Conservation (phyloP, 2,797 vertebrate genomes). For the Taeniopygia guttata region DNA sequence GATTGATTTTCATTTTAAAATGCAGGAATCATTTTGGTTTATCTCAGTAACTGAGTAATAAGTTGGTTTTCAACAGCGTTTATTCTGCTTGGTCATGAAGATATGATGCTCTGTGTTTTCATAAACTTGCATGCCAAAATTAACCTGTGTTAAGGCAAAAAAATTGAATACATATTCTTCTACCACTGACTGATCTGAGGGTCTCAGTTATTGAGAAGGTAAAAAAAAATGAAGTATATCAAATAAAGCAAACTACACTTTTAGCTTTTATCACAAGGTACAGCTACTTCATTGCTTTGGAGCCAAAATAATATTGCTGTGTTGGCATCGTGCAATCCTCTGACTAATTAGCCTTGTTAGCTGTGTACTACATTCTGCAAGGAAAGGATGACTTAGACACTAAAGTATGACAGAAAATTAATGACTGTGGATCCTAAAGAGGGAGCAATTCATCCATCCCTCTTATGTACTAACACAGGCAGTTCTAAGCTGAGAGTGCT, state of each 20-base stretch:
- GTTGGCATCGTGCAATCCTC: not conserved
- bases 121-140: not conserved
- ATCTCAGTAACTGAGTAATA: not conserved
- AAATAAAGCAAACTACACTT: not conserved
- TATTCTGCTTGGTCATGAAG: not conserved
- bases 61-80: not conserved
- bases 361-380: not conserved
- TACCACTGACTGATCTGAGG: not conserved
- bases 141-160: not conserved
- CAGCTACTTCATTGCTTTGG: not conserved
- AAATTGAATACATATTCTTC: not conserved
- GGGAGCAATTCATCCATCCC: not conserved
- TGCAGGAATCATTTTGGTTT: not conserved
- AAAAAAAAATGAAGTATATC: not conserved
- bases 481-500: not conserved
- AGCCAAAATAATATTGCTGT: not conserved
- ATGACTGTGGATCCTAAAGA: not conserved
- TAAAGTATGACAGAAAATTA: not conserved
- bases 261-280: not conserved
- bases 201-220: not conserved
- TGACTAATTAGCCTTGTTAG: not conserved
- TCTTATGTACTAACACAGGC: not conserved
- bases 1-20: not conserved
- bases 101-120: not conserved
- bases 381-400: not conserved